A percentile compares a stretch with the other conserved stretches of the same genome.
Conservation (phyloP, 2,113 vertebrate species). For the Eudyptes chrysolophus region DNA sequence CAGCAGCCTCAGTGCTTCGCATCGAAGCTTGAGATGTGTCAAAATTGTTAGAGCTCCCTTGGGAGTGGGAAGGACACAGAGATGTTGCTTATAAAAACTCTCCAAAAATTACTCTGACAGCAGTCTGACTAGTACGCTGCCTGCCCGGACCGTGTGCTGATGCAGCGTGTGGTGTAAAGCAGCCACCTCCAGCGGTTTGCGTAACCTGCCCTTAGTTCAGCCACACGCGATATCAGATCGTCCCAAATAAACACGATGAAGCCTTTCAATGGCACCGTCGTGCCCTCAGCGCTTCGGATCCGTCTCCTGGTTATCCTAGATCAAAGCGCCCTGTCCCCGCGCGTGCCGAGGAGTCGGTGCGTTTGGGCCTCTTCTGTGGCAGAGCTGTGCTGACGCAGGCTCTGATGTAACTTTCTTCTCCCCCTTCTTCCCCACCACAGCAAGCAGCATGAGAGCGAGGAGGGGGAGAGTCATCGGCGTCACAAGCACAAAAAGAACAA, state of each 20-base stretch:
- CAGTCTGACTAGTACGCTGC: background rate
- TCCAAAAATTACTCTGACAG: background rate
- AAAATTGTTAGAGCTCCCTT: background rate
- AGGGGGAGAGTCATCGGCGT: slow-evolving; percentile 74
- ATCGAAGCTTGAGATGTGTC: background rate
- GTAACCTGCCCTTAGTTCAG: background rate
- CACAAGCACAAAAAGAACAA: slow-evolving; percentile 84
- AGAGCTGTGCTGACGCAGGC: background rate
- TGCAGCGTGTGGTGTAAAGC: background rate
- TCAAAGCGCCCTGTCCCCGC: fast-evolving
- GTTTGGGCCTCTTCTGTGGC: background rate
- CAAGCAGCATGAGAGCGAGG: slow-evolving; percentile 76
- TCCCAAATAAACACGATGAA: fast-evolving
- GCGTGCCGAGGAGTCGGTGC: fast-evolving
- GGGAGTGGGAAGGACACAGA: background rate
- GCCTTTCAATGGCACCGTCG: fast-evolving
- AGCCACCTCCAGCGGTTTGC: background rate
- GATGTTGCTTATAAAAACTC: background rate
- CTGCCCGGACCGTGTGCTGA: background rate
- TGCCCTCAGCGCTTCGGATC: fast-evolving
- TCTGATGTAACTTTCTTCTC: background rate
- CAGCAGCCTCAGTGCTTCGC: background rate
- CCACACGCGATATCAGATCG: fast-evolving
- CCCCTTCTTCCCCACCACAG: background rate
- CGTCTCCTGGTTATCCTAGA: fast-evolving